Evolutionary conservation across 1,140 invertebrate species (phyloP).

Genomic region (Riptortus pedestris): DNA sequence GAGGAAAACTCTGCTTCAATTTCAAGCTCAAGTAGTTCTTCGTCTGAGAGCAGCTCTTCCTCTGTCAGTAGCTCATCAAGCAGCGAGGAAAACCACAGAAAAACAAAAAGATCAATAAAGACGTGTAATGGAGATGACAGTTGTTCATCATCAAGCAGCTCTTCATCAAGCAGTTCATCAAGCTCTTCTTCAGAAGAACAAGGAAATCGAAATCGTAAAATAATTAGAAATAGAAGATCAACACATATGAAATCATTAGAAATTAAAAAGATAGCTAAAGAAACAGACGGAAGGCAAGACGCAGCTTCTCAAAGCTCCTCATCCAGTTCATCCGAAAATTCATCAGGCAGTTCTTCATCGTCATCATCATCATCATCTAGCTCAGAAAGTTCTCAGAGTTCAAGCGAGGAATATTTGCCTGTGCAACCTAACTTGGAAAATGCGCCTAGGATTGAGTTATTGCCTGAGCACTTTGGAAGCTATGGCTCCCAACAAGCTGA

Average conservation of each 20-base stretch:
- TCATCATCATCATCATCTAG: conserved; percentile 31
- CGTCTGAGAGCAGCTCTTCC: neutral
- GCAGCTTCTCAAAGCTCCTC: conserved; percentile 6
- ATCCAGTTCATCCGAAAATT: neutral
- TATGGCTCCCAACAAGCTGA: conserved; percentile 35
- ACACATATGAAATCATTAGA: no score
- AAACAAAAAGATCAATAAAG: neutral
- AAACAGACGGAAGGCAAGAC: no score
- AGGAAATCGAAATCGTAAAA: no score
- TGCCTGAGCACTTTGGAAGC: conserved; percentile 43
- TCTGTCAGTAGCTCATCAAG: neutral
- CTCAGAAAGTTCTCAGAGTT: conserved; percentile 16
- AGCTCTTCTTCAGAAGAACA: no score
- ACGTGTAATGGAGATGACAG: neutral
- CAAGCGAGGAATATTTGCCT: conserved; percentile 35
- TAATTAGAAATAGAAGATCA: no score
- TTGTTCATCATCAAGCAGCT: neutral
- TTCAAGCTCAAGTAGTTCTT: conserved; percentile 27
- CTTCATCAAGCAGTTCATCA: neutral
- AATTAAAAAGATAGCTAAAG: no score
- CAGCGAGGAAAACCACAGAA: neutral
- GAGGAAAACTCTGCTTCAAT: neutral
- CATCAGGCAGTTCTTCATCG: conserved; percentile 7
- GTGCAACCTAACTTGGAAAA: conserved; percentile 39
- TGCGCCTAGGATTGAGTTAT: conserved; percentile 40